Base-by-base conservation (phyloP, 30 jellyfish, hydroid and myxozoan species). In the Aurelia sp. region DNA sequence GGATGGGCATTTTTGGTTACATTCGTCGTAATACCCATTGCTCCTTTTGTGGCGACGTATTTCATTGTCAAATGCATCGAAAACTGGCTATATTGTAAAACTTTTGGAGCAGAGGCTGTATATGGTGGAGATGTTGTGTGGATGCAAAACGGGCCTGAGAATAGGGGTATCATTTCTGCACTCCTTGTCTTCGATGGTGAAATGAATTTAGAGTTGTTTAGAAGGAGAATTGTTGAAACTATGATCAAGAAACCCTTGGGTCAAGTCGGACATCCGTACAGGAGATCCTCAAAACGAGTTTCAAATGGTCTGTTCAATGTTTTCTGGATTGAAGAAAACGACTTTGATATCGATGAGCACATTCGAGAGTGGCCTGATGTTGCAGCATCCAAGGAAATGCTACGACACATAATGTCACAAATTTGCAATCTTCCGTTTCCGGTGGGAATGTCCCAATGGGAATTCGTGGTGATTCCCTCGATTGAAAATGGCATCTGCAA, bases 371-470 rank as follows among this genome's bases (percentile, higher is more conserved):
- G 85, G 86, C 76, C 87, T 60, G 72, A 70, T 33, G 57, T 50
- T 12, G 81, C 76, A 21, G 68, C 50, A 57, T 57, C 95, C 13
- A 85, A 90, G 73, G 62, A 52, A 52, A 71, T 13, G 64, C 67
- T 79, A 6, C 94, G 90, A 74, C 77, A 76, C 64, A 65, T 77
- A 16, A 40, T 90, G 13, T 80, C 94, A 6, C 48, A 33, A 47
- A 73, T 73, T 13, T 90, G 97, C 59, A 52, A 87, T 13, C 51
- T 72, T 82, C 91, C 91, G 17, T 90, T 90, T 62, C 66, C 71
- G 18, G 52, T 30, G 83, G 90, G 88, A 77, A 84, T 76, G 86
- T 91, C 97, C 66, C 96, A 82, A 23, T 91, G 97, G 97, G 97
- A 91, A 60, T 73, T 91, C 55, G 80, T 91, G 58, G 52, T 85